Evolutionary conservation across 2,797 vertebrate species (phyloP), one percentile per base, ranked within the genome.

Genomic region (Eulemur mongoz): DNA sequence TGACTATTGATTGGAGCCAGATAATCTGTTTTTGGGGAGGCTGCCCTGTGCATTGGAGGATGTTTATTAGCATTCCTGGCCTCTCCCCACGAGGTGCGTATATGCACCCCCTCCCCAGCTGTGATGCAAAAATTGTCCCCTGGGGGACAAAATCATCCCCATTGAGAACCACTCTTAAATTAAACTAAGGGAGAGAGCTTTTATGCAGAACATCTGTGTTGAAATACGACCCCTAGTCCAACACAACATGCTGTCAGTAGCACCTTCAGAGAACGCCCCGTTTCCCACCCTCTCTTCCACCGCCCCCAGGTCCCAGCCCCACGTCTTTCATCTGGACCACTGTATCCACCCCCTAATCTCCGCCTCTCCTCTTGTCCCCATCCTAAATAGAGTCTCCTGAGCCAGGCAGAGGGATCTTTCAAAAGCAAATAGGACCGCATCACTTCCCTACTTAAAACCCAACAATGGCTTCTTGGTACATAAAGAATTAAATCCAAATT

Each of bases 221-320:
- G 25, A 23, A 52, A 40, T 8, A 7, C n/a, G 5, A 14, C 7
- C 54, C 30, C 9, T 5, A 2, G 52, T 14, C 82, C 52, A 7
- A 30, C 27, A 4, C 40, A 22, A 14, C 14, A n/a, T 2, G 43
- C 2, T 0, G 0, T 13, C 4, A 17, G 61, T 20, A 5, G 7
- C 9, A 38, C n/a, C 40, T 63, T n/a, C 69, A 13, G 17, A 35
- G 45, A 22, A 9, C 15, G 5, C n/a, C 59, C 63, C 43, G 2
- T n/a, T 35, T 17, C 25, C 15, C 40, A 22, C 78, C 48, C 13
- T 13, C n/a, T 22, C 27, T 20, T 35, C 22, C 1, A 18, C 35
- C 35, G 38, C 30, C 32, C 25, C 52, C 9, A 2, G 23, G 20
- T 7, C 18, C 30, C 4, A 0, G 4, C 20, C 14, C 30, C 11